Conservation (phyloP, 2,113 vertebrate species). For the Buteo buteo region DNA sequence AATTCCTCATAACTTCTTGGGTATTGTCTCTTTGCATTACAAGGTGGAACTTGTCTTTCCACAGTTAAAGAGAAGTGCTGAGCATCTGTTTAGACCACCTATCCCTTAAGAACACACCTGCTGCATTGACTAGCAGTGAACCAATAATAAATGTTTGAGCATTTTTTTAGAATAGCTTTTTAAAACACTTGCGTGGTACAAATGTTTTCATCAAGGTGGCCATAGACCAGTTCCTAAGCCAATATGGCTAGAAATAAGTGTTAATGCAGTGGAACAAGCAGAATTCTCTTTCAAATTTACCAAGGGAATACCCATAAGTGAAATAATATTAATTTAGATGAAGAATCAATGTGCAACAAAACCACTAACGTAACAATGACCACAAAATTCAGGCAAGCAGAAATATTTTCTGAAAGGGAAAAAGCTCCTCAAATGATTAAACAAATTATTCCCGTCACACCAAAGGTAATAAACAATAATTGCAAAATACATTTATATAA, state of each 20-base stretch:
- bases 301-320: background rate
- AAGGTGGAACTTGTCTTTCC: background rate
- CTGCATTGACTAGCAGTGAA: background rate
- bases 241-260: background rate
- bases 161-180: background rate
- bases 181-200: background rate
- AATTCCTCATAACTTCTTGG: background rate
- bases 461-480: background rate
- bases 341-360: background rate
- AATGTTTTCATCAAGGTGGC: background rate
- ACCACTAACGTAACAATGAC: background rate
- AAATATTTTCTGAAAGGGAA: background rate
- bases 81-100: background rate
- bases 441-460: background rate
- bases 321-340: background rate
- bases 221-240: background rate
- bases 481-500: background rate
- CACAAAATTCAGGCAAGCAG: background rate
- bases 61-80: background rate
- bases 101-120: background rate
- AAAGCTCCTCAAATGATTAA: background rate
- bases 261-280: background rate
- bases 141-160: background rate
- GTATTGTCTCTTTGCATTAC: background rate
- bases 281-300: background rate